phyloP scores from a whole-genome alignment of 2,888 invertebrate species.

The Drosophila cognata region DNA sequence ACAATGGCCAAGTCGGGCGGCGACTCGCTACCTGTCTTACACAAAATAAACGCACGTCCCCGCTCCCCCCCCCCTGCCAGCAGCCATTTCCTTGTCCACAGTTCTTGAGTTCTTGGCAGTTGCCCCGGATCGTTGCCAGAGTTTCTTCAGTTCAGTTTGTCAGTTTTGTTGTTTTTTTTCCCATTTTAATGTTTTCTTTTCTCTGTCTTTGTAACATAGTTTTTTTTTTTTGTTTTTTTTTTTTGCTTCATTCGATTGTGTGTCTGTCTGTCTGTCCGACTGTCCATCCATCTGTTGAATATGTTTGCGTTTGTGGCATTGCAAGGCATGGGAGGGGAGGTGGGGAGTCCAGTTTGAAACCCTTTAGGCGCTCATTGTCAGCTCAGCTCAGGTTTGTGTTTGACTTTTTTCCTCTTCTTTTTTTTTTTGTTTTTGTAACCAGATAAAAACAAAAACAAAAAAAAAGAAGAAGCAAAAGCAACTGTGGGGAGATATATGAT shows the following conservation, averaged over 20 bases:
- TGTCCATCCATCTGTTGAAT: constrained; percentile 52
- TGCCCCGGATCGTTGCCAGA: constrained; percentile 57
- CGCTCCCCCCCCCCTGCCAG: constrained; percentile 14
- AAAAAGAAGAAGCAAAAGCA: constrained; percentile 30
- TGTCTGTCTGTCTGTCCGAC: constrained; percentile 2
- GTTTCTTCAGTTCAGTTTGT: constrained; percentile 50
- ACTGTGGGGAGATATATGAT: constrained; percentile 67
- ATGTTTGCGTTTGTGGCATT: constrained; percentile 22
- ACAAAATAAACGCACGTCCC: constrained; percentile 78
- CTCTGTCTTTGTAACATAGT: constrained; percentile 71
- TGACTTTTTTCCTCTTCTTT: neutral
- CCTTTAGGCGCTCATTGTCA: constrained; percentile 78
- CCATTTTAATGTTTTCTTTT: constrained; percentile 62
- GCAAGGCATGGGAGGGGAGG: neutral
- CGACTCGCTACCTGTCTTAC: constrained; percentile 78
- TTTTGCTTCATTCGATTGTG: constrained; percentile 34
- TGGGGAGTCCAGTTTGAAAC: constrained; percentile 61
- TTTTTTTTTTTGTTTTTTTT: constrained; percentile 62
- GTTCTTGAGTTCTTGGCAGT: constrained; percentile 48
- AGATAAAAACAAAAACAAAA: constrained; percentile 59
- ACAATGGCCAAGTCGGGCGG: constrained; percentile 65
- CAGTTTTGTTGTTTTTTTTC: constrained; percentile 48
- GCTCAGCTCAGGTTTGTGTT: constrained; percentile 58
- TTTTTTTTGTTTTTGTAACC: constrained; percentile 40
- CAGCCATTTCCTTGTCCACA: neutral